Conservation (phyloP, 2,113 vertebrate species). For the Rhea pennata region DNA sequence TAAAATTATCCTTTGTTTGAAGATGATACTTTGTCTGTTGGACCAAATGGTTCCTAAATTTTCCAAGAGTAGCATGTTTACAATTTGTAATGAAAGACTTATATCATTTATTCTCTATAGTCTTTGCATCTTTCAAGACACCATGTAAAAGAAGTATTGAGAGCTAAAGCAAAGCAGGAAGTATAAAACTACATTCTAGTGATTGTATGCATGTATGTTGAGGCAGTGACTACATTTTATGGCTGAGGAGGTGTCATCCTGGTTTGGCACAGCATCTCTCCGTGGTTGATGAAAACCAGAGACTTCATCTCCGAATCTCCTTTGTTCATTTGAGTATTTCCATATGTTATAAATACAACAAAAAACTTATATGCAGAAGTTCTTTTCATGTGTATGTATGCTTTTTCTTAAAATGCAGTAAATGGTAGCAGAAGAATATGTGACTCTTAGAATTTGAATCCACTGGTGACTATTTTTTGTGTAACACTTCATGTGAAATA, state of each 20-base stretch:
- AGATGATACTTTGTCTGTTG: not conserved
- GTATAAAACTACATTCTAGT: not conserved
- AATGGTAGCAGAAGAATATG: not conserved
- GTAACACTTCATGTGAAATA: not conserved
- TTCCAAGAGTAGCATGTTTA: not conserved
- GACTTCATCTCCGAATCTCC: slow-evolving; percentile 41
- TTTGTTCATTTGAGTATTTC: not conserved
- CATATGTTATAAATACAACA: not conserved
- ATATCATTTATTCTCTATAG: not conserved
- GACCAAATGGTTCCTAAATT: not conserved
- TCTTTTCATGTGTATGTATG: not conserved
- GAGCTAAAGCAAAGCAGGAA: not conserved
- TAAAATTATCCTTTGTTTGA: not conserved
- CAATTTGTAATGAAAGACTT: not conserved
- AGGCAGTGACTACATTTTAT: not conserved
- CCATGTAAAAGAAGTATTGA: not conserved
- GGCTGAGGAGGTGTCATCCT: not conserved
- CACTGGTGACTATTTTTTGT: not conserved
- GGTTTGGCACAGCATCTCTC: not conserved
- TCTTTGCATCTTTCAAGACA: not conserved
- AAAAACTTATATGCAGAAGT: not conserved
- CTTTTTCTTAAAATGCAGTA: not conserved
- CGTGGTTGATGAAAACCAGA: slow-evolving; percentile 42
- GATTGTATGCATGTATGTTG: not conserved
- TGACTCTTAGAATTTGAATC: not conserved